A percentile compares a stretch with the other conserved stretches of the same genome.
Evolutionary conservation across 2,888 invertebrate species (phyloP).

Genomic region (Dugesia japonica): DNA sequence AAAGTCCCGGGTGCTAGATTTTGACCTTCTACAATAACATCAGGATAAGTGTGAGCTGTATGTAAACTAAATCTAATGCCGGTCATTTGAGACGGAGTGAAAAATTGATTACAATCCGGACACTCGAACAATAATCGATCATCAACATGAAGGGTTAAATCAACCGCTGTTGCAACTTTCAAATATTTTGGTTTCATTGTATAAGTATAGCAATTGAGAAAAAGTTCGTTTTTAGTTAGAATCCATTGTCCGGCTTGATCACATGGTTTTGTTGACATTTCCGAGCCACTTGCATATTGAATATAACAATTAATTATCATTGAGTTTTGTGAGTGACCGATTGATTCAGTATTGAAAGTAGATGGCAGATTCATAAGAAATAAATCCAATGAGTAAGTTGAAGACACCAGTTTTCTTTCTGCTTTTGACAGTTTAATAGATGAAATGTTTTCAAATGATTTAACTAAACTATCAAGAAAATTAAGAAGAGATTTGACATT

Average conservation of each 20-base stretch:
- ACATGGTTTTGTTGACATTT: not conserved
- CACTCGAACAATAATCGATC: constrained; percentile 16
- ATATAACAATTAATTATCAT: not conserved
- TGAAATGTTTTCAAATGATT: not conserved
- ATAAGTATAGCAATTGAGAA: constrained; percentile 33
- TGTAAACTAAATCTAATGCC: constrained; percentile 31
- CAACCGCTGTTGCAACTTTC: constrained; percentile 4
- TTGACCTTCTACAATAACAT: constrained; percentile 28
- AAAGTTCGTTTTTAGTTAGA: constrained; percentile 28
- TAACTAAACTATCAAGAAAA: not conserved
- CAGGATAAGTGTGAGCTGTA: constrained; percentile 25
- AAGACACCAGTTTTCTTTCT: not conserved
- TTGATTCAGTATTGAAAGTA: not conserved
- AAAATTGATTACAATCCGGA: constrained; percentile 24
- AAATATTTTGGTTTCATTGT: constrained; percentile 16
- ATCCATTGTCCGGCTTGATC: constrained; percentile 22
- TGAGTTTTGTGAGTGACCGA: not conserved
- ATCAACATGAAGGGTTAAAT: constrained; percentile 28
- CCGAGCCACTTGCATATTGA: constrained; percentile 7
- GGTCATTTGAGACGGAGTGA: constrained; percentile 22
- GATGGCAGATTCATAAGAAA: not conserved
- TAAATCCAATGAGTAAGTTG: not conserved
- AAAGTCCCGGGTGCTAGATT: constrained; percentile 32
- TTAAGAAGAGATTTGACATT: constrained; percentile 11
- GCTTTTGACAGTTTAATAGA: not conserved